Base-by-base conservation (phyloP, 2,888 invertebrate species). In the Hemithea aestivaria region DNA sequence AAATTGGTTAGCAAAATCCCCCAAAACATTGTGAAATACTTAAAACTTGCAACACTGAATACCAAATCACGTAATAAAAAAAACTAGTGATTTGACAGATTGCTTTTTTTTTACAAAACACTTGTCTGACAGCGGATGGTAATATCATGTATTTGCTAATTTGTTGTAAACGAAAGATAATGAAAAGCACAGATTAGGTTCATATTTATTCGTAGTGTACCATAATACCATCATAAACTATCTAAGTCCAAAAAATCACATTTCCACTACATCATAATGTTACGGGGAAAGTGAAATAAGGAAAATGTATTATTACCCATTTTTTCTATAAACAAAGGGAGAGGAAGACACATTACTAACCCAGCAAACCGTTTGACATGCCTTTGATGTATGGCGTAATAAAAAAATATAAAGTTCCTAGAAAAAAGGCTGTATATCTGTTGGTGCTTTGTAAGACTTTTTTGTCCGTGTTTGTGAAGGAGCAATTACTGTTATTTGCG, bases 241-340 rank as follows among this genome's bases (percentile, higher is more conserved):
- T 8, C 8, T 22, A 26, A 29, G 28, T 16, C 21, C 8, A 21
- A 35, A 34, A 45, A 45, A 46, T 49, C 34, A 35, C 44, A 44
- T 45, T 44, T 42, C 33, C 36, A 40, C 40, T 28, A 40, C 33
- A 30, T 34, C 36, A 48, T 42, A 45, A 40, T 38, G 40, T 36
- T 32, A 36, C 46, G 26, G 8, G 33, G 33, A 28, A 40, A 38
- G 11, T 32, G 37, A 44, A 41, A 38, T 40, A 45, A 42, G 46
- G 28, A 43, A 45, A 43, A 30, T 20, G 24, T 27, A 27, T 44
- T 52, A 49, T 45, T 43, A 47, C 36, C 47, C 41, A 43, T 49
- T 52, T 51, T 51, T 45, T 47, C 45, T 45, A 47, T 45, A 52
- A 52, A 49, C 49, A 52, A 49, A 47, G 30, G 37, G 34, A 37